phyloP scores from a whole-genome alignment of 2,113 vertebrate genomes.

The Pygoscelis adeliae region DNA sequence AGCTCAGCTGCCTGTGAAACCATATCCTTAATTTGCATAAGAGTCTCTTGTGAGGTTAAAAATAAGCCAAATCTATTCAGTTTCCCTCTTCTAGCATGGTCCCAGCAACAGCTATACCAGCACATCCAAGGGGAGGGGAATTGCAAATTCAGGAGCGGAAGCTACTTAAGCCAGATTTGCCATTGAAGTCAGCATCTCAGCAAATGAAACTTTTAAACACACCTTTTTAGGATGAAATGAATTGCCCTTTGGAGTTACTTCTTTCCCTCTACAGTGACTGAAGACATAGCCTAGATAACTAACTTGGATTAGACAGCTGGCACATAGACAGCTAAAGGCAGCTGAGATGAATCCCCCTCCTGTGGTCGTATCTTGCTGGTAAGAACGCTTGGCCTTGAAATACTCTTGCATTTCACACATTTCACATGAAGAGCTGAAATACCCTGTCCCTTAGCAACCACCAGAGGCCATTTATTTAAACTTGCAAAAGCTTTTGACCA shows the following conservation, averaged over 20 bases:
- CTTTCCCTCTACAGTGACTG: neutral
- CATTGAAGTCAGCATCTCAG: neutral
- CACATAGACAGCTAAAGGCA: neutral
- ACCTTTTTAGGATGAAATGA: neutral
- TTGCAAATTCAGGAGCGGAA: neutral
- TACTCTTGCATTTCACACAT: neutral
- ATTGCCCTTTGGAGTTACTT: neutral
- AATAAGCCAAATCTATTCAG: neutral
- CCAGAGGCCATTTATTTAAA: neutral
- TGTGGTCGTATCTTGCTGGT: neutral
- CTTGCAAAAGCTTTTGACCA: constrained; percentile 8
- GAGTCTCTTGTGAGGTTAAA: neutral
- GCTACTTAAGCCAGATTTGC: neutral
- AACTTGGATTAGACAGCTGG: neutral
- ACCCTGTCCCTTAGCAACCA: neutral
- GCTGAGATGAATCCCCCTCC: neutral
- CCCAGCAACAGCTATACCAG: neutral
- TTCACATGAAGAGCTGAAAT: neutral
- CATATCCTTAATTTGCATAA: neutral
- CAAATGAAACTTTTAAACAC: neutral
- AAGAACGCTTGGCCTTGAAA: constrained; percentile 1
- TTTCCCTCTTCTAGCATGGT: neutral
- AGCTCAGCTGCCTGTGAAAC: neutral
- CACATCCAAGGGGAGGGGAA: neutral
- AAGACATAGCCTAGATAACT: neutral